Conservation (phyloP, 2,113 vertebrate genomes). For the Nestor notabilis region DNA sequence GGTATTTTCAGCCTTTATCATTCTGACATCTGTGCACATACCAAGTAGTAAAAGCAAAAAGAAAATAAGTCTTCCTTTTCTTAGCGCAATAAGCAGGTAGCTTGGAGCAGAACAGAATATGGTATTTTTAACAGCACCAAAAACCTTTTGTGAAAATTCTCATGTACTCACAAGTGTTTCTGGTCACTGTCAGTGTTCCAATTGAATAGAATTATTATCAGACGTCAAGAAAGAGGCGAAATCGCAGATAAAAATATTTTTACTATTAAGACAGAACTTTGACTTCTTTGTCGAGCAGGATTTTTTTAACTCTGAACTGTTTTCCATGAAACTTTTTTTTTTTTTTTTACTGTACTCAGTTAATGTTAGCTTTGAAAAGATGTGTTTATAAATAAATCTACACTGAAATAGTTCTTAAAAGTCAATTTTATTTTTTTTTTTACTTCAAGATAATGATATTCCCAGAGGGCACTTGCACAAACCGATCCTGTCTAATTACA, state of each 20-base stretch:
- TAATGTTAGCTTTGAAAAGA: constrained; percentile 15
- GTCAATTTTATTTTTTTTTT: constrained; percentile 34
- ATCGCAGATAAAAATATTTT: not conserved
- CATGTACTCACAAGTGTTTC: not conserved
- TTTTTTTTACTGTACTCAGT: not conserved
- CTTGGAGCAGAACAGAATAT: not conserved
- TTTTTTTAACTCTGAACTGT: not conserved
- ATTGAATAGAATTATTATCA: not conserved
- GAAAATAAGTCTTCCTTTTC: not conserved
- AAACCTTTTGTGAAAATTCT: not conserved
- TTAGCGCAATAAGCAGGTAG: not conserved
- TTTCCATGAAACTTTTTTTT: not conserved
- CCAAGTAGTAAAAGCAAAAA: not conserved
- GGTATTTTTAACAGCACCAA: not conserved
- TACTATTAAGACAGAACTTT: not conserved
- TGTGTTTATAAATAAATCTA: constrained; percentile 20
- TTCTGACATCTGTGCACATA: not conserved
- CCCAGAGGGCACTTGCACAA: constrained; percentile 97
- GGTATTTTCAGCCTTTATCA: not conserved
- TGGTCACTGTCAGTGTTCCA: not conserved
- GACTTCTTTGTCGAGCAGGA: not conserved
- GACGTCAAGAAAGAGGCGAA: not conserved
- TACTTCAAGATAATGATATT: constrained; percentile 95
- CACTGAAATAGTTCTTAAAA: not conserved
- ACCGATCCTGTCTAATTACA: constrained; percentile 96